Base-by-base conservation (phyloP, 2,797 vertebrate species). In the Anomalospiza imberbis region DNA sequence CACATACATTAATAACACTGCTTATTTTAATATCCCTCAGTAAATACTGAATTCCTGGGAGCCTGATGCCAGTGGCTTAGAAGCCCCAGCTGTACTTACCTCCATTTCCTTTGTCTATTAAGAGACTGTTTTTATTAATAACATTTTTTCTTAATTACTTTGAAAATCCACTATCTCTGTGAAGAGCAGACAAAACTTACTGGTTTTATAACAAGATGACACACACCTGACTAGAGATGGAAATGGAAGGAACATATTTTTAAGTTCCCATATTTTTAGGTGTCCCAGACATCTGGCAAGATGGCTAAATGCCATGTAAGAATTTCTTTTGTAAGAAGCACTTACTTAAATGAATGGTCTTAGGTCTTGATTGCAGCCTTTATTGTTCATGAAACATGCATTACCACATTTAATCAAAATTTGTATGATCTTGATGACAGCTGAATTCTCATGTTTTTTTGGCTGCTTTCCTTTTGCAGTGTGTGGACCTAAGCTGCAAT, bases 401-500 rank as follows among this genome's bases (percentile, higher is more conserved):
- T 40, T 74, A n/a, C 22, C 61, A 32, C 34, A 4, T 32, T 72
- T 63, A 34, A 50, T 66, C 50, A 85, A 53, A 72, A 32, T 38
- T 15, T 48, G 10, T 28, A 7, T 85, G 24, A 21, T 60, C 25
- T 9, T 44, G 26, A 57, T 47, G 68, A 61, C 38, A 21, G 55
- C n/a, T 61, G 66, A 79, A 18, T 71, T 77, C 21, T 85, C 16
- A 36, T 62, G 25, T 1, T 85, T 65, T 68, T 75, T 90, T 85
- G 74, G 22, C 65, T 85, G 32, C 80, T 93, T 89, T 96, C 38
- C 32, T 86, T 89, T 88, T 95, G 31, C 96, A 99, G 99, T 99
- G 99, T 32, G 99, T 99, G 95, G 99, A 99, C 95, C 98, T 99
- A 96, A 99, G 99, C 98, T 99, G 99, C 91, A 99, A 99, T 19